Evolutionary conservation across 2,113 vertebrate species (phyloP).

Genomic region (Diadophis punctatus): DNA sequence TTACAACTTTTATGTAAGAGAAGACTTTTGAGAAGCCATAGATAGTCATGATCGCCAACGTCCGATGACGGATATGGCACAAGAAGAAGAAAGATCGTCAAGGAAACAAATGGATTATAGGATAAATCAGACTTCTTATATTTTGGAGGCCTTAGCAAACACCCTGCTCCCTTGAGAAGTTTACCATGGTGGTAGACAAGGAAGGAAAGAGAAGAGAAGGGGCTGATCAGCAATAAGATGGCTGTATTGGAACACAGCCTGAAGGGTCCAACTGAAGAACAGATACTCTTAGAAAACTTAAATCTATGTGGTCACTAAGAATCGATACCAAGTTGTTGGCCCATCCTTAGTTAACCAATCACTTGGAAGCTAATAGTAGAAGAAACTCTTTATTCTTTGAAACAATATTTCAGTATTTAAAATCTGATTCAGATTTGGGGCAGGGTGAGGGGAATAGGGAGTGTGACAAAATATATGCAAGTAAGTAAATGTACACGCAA

Average conservation of each 20-base stretch:
- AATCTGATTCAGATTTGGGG: neutral
- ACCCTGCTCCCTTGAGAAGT: neutral
- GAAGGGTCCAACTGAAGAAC: neutral
- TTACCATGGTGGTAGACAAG: neutral
- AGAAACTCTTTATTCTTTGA: neutral
- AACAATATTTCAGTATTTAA: neutral
- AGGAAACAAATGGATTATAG: neutral
- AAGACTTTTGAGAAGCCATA: neutral
- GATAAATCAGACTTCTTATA: neutral
- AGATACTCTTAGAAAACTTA: neutral
- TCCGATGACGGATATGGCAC: no score
- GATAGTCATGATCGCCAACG: neutral
- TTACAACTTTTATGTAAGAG: neutral
- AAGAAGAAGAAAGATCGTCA: neutral
- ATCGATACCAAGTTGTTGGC: neutral
- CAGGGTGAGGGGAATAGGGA: neutral
- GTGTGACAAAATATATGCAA: neutral
- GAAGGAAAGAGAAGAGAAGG: neutral
- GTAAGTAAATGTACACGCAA: neutral
- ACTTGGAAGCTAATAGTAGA: neutral
- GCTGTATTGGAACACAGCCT: neutral
- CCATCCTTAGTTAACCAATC: neutral
- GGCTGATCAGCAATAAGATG: neutral
- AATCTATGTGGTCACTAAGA: neutral
- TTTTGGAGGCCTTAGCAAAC: neutral